Percentiles rank a stretch among this genome's conserved stretches.
These are phyloP conservation scores for Rhegmatorhina hoffmannsi DNA, from an alignment of 2,113 vertebrate genomes.

Conservation along the genomic window DNA sequence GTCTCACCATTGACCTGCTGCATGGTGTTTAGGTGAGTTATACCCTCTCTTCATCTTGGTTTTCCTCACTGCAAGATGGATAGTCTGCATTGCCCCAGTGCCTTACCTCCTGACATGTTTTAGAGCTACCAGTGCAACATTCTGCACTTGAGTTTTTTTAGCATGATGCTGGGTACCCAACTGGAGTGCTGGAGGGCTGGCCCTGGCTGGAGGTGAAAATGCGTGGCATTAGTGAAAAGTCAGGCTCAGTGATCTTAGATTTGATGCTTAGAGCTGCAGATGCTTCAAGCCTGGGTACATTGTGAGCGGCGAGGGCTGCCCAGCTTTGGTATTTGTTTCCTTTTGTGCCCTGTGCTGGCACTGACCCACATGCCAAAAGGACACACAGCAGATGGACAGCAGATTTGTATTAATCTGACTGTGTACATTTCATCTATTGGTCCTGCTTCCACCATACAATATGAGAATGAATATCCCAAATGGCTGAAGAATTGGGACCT, in stretches of 20 bases:
- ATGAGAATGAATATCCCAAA: not conserved
- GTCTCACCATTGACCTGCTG: not conserved
- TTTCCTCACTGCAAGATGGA: not conserved
- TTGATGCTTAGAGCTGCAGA: not conserved
- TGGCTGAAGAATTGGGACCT: rapidly evolving
- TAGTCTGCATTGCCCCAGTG: not conserved
- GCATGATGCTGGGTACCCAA: not conserved
- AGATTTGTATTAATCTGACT: not conserved
- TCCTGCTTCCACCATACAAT: not conserved
- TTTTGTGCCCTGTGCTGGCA: not conserved
- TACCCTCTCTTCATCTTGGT: not conserved
- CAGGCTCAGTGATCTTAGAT: not conserved
- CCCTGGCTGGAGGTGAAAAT: not conserved
- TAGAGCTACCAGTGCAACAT: not conserved
- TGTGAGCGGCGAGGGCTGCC: not conserved
- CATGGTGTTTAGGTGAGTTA: not conserved
- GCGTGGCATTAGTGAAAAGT: not conserved
- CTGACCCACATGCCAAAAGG: rapidly evolving
- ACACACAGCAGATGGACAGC: not conserved
- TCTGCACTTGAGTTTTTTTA: not conserved
- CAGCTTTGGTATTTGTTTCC: not conserved
- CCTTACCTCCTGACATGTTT: not conserved
- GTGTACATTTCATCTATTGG: not conserved
- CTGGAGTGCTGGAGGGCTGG: not conserved
- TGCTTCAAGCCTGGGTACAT: not conserved